phyloP scores from a whole-genome alignment of 2,888 invertebrate genomes.

The Gonocerus acuteangulatus region DNA sequence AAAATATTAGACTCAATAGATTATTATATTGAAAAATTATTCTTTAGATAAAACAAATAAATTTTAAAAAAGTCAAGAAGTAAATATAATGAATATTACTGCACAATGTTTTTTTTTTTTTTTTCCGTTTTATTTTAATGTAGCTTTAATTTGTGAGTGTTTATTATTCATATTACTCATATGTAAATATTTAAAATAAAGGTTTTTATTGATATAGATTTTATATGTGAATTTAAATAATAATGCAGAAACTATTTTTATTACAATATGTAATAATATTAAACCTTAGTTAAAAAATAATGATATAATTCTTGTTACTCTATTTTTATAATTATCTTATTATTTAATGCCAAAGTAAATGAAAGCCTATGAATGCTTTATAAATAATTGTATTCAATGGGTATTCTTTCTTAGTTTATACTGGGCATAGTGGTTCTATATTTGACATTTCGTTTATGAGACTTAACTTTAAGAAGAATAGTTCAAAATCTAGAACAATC shows the following conservation, averaged over 20 bases:
- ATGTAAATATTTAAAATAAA: slow-evolving; percentile 16
- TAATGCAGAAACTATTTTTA: slow-evolving; percentile 18
- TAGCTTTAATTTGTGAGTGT: not conserved
- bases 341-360: slow-evolving; percentile 6
- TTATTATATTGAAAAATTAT: no score
- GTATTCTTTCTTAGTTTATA: not conserved
- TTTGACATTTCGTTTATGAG: no score
- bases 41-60: no score
- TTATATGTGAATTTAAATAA: slow-evolving; percentile 6
- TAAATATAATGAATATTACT: not conserved
- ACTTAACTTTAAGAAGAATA: no score
- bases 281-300: slow-evolving; percentile 6
- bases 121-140: not conserved
- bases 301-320: slow-evolving; percentile 11
- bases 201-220: slow-evolving; percentile 2
- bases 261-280: slow-evolving; percentile 12
- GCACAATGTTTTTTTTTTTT: not conserved
- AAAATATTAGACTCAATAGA: no score
- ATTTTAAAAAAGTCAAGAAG: no score
- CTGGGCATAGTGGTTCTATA: slow-evolving; percentile 9
- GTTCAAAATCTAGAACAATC: no score
- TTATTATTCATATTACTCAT: not conserved
- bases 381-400: not conserved
- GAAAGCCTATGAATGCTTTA: not conserved
- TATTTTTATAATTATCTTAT: slow-evolving; percentile 21